Evolutionary conservation across 2,888 invertebrate species (phyloP).

Genomic region (Nowickia ferox): DNA sequence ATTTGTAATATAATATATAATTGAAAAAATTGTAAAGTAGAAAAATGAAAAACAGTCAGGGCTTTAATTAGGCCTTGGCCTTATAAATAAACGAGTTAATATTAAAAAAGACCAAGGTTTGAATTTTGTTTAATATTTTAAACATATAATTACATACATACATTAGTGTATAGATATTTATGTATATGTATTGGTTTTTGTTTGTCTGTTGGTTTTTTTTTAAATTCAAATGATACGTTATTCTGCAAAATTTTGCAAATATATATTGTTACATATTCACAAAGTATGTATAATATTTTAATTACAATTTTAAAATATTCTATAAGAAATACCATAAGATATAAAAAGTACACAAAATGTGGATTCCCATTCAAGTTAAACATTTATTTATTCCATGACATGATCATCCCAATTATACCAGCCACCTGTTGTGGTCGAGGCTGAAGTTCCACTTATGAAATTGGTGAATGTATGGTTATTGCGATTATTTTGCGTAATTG

Average conservation of each 20-base stretch:
- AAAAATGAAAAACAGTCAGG: slow-evolving; percentile 1
- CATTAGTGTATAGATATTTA: not conserved
- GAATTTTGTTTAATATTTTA: not conserved
- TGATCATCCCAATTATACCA: slow-evolving; percentile 73
- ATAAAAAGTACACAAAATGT: not conserved
- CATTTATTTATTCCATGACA: slow-evolving; percentile 72
- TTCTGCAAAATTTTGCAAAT: slow-evolving; percentile 23
- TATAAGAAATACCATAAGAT: not conserved
- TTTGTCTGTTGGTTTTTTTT: too few species aligned
- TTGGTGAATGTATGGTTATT: slow-evolving; percentile 35
- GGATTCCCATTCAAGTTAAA: not conserved
- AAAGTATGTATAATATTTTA: not conserved
- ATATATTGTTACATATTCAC: slow-evolving; percentile 1
- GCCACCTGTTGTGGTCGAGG: slow-evolving; percentile 47
- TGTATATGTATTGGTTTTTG: not conserved
- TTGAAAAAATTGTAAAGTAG: slow-evolving; percentile 10
- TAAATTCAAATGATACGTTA: not conserved
- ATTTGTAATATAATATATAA: not conserved
- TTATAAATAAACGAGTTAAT: slow-evolving; percentile 12
- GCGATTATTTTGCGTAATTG: slow-evolving; percentile 26
- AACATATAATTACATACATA: not conserved
- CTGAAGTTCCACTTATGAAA: slow-evolving; percentile 54
- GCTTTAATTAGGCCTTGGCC: not conserved
- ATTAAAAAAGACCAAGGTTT: not conserved
- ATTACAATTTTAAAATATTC: slow-evolving; percentile 9